Base-by-base conservation (phyloP, 2,113 vertebrate genomes). In the Poicephalus meyeri region DNA sequence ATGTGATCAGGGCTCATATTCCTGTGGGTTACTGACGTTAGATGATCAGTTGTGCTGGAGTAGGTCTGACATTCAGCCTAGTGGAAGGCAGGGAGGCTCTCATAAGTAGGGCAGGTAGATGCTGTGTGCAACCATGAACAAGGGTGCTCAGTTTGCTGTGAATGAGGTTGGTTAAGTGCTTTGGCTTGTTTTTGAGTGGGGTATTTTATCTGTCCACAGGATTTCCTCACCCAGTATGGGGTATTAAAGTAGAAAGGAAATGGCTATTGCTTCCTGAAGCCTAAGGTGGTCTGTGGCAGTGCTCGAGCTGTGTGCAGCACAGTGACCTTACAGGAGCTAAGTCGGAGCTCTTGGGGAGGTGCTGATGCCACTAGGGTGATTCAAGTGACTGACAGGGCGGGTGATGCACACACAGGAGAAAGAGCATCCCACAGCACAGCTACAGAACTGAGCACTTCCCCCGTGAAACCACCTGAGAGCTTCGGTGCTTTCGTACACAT, bases 1-100 rank as follows among this genome's bases (percentile, higher is more conserved):
- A 63, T 74, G 26, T 49, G 55, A 49, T 81, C 58, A 89, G 0
- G 5, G 46, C 29, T 83, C 3, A 0, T 64, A 35, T 74, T 80
- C 56, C 42, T 71, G 70, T 42, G 73, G 25, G 47, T 58, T 81
- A 2, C 47, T 0, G 0, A 10, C 0, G 0, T 72, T 55, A 50
- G 63, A 28, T 52, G 68, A 42, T 73, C 31, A 11, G n/a, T 15
- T 77, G 61, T 83, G 42, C 84, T 86, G 77, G 33, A 65, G 26
- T 28, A 28, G 61, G 58, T 73, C 65, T 80, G n/a, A 58, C 42
- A 47, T 37, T 66, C 60, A 63, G 60, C 42, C 69, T 74, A 25
- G 6, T 80, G 65, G 26, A 84, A 33, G 15, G 29, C 65, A 81
- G 55, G 28, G 42, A 89, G 55, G 39, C 41, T 81, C 20, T 71